These are phyloP conservation scores for Drosophila micromelanica DNA, from an alignment of 1,140 invertebrate species.

Conservation along the genomic window DNA sequence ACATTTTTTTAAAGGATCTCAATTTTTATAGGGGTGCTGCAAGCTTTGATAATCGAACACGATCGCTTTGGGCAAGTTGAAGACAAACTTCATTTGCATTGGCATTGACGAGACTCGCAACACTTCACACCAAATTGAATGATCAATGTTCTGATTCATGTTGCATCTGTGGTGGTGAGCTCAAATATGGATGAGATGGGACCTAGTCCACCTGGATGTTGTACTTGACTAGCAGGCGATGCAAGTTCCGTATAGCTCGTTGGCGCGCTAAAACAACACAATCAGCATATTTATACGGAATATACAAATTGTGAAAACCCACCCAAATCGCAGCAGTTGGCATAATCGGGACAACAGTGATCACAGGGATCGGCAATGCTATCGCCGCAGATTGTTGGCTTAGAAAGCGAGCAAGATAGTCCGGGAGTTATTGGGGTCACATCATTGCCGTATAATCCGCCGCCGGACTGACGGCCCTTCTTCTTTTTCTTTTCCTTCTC, in stretches of 20 bases:
- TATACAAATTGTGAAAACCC: not conserved
- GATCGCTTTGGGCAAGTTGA: not conserved
- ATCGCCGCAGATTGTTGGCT: not conserved
- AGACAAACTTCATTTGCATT: constrained; percentile 17
- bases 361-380: constrained; percentile 3
- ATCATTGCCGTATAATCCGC: constrained; percentile 12
- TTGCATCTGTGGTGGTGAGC: no score
- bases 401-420: not conserved
- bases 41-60: not conserved
- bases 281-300: no score
- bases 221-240: constrained; percentile 28
- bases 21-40: not conserved
- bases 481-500: constrained; percentile 5
- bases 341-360: constrained; percentile 49
- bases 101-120: constrained; percentile 27
- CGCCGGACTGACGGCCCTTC: constrained; percentile 54
- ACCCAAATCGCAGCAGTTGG: constrained; percentile 52
- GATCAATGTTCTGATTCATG: constrained; percentile 1
- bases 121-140: no score
- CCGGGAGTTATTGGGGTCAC: not conserved
- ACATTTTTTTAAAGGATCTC: no score
- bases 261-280: constrained; percentile 25
- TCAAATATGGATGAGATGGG: no score
- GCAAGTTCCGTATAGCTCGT: constrained; percentile 30
- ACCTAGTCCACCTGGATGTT: constrained; percentile 30